Base-by-base conservation (phyloP, 2,797 vertebrate species). In the Limnodromus scolopaceus region DNA sequence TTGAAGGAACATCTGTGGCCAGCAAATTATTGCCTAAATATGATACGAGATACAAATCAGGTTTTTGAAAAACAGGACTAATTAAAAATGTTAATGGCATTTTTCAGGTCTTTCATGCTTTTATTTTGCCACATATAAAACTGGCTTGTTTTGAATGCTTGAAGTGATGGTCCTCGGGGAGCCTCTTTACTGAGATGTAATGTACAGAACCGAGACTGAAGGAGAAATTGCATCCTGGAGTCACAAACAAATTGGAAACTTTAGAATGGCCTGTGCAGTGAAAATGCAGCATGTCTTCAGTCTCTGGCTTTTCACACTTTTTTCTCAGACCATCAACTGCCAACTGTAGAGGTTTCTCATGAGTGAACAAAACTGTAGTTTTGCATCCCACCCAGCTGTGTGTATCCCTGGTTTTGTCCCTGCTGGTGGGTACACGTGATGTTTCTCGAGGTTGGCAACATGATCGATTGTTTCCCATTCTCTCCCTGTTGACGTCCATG, bases 51-150 rank as follows among this genome's bases (percentile, higher is more conserved):
- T 57, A 55, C 16, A 87, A 83, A 84, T 45, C 13, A 66, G 23
- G 5, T 74, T 94, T 96, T 92, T 89, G 18, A 87, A 95, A 90
- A 86, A 41, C 17, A 43, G 48, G 41, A 61, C 53, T 71, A 58
- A 92, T 66, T 89, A 69, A 89, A 95, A 93, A 83, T 66, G 6
- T 36, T 86, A 65, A 84, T 79, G 23, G 30, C 49, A 6, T 36
- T 87, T 89, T 89, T 72, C 34, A 53, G 13, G 9, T 89, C 60
- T 82, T 94, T 89, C 34, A 57, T 79, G 66, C 60, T 92, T 95
- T 93, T 69, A 41, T 54, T 77, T 93, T 89, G 22, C 45, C 28
- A 43, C 6, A 8, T 70, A 22, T 64, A 36, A 79, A 94, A 95
- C 30, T 4, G 3, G 20, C 16, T 82, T 58, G 7, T 30, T 94